phyloP scores from a whole-genome alignment of 2,113 vertebrate species.

The Tympanuchus pallidicinctus region DNA sequence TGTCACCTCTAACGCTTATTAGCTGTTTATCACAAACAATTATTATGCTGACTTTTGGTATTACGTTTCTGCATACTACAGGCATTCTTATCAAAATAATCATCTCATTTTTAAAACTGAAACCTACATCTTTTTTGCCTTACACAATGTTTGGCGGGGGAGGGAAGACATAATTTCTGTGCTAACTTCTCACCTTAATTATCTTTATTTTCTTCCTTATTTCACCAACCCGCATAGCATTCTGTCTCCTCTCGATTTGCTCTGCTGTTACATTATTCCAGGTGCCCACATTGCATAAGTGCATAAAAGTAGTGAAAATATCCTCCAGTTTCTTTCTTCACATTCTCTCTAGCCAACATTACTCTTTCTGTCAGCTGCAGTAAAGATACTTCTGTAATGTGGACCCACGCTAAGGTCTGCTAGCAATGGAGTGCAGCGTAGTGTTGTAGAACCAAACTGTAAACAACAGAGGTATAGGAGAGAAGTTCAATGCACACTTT shows the following conservation, averaged over 20 bases:
- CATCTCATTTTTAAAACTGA: background rate
- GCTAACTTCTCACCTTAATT: background rate
- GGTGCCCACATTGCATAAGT: background rate
- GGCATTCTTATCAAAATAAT: background rate
- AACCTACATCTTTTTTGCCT: background rate
- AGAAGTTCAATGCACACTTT: background rate
- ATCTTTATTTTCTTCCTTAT: background rate
- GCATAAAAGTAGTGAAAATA: background rate
- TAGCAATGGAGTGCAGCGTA: background rate
- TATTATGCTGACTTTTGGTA: background rate
- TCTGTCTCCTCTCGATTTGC: background rate
- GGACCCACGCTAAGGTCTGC: background rate
- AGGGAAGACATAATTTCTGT: background rate
- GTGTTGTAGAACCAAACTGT: background rate
- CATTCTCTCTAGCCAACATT: background rate
- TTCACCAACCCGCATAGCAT: background rate
- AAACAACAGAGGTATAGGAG: background rate
- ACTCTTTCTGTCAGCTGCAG: background rate
- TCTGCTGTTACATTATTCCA: background rate
- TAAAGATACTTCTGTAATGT: background rate
- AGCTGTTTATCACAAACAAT: background rate
- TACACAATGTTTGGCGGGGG: background rate
- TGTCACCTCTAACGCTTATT: background rate
- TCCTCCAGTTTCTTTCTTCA: background rate
- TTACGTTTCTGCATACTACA: background rate